Conservation (phyloP, 1,140 invertebrate genomes). For the Chelonus insularis region DNA sequence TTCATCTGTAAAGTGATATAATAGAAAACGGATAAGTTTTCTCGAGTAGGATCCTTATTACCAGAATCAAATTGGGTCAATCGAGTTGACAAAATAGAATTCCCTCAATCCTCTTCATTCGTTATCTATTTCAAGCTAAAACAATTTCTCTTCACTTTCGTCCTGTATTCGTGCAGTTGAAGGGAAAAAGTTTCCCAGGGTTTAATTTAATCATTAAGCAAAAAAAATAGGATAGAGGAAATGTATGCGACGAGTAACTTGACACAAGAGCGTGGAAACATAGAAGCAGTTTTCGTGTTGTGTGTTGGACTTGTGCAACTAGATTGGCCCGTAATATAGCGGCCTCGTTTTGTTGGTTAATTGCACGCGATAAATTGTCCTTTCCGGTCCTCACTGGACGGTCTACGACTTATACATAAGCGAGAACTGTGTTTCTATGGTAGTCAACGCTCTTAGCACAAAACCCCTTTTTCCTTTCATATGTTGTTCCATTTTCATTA, state of each 20-base stretch:
- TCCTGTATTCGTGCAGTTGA: no score
- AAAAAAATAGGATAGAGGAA: no score
- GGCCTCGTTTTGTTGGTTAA: constrained; percentile 31
- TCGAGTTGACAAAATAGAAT: no score
- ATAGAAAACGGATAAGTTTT: no score
- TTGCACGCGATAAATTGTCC: constrained; percentile 33
- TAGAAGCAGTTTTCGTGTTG: constrained; percentile 1
- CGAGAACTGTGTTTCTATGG: constrained; percentile 1
- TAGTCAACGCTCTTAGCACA: background rate
- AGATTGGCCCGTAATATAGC: constrained; percentile 12
- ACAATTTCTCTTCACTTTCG: no score
- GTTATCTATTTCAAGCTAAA: no score
- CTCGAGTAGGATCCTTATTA: no score
- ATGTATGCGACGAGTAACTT: background rate
- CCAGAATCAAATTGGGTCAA: no score
- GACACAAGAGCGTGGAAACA: background rate
- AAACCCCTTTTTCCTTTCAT: background rate
- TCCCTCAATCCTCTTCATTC: no score
- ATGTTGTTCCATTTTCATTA: background rate
- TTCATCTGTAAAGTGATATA: no score
- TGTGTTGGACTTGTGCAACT: background rate
- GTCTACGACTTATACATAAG: constrained; percentile 9
- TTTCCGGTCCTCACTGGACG: constrained; percentile 28
- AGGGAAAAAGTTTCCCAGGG: no score
- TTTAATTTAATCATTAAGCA: no score